Conservation (phyloP, 2,797 vertebrate genomes). For the Pelochelys cantorii region DNA sequence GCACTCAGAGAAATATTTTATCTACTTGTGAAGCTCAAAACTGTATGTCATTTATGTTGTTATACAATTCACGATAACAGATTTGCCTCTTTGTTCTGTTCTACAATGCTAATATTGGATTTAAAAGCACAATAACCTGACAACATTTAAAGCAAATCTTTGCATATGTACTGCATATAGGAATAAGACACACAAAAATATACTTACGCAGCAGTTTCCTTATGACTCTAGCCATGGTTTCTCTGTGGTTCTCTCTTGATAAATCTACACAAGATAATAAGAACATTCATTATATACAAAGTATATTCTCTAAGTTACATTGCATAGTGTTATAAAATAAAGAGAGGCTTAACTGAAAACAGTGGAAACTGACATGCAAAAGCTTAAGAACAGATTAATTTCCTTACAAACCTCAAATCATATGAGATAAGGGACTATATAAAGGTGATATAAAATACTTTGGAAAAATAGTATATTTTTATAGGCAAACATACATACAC, state of each 20-base stretch:
- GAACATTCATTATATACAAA: neutral
- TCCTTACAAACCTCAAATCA: neutral
- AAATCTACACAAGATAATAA: slow-evolving; percentile 81
- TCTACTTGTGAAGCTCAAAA: slow-evolving; percentile 18
- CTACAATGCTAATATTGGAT: neutral
- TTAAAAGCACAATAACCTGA: neutral
- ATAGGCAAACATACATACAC: neutral
- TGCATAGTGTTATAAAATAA: neutral
- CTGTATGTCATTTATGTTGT: neutral
- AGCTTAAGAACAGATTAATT: neutral
- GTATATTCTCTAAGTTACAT: neutral
- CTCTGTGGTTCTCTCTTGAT: slow-evolving; percentile 93
- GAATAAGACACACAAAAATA: neutral
- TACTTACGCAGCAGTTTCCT: slow-evolving; percentile 94
- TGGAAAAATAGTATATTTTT: neutral
- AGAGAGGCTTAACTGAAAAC: neutral
- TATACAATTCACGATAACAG: neutral
- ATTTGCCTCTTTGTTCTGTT: neutral
- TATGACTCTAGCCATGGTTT: slow-evolving; percentile 89
- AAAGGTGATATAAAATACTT: neutral
- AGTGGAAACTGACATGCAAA: neutral
- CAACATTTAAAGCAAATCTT: neutral
- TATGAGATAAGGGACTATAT: neutral
- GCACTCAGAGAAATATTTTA: neutral
- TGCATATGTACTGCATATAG: neutral